phyloP scores from a whole-genome alignment of 2,888 invertebrate genomes.

The Noctua fimbriata region DNA sequence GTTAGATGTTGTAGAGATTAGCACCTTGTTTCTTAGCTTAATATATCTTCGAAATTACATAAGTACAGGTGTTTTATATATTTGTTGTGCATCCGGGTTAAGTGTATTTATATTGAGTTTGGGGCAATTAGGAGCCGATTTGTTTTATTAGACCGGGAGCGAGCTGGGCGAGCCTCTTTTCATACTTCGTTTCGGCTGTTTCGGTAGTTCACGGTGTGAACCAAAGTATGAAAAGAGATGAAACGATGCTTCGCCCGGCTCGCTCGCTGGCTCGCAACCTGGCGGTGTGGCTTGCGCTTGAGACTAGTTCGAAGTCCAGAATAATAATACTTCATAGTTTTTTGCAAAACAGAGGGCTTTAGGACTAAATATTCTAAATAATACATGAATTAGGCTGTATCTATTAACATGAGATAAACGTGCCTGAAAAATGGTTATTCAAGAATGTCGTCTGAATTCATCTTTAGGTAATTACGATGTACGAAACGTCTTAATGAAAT shows the following conservation, averaged over 20 bases:
- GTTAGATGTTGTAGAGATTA: background rate
- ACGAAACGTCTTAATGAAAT: conserved; percentile 15
- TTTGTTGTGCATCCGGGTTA: background rate
- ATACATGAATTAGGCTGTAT: background rate
- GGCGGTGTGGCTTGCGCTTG: too few species aligned
- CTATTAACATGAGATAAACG: background rate
- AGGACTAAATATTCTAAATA: background rate
- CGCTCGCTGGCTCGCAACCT: too few species aligned
- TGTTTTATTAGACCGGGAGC: background rate
- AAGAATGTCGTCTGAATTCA: background rate
- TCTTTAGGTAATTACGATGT: background rate
- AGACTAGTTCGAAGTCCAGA: background rate
- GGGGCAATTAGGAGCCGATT: background rate
- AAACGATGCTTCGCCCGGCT: too few species aligned
- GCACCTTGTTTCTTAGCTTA: background rate
- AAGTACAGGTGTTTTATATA: background rate
- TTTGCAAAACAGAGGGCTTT: background rate
- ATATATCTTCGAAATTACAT: background rate
- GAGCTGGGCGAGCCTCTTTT: too few species aligned
- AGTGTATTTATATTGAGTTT: background rate
- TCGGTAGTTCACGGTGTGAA: too few species aligned
- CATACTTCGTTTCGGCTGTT: too few species aligned
- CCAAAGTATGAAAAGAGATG: too few species aligned
- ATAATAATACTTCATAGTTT: too few species aligned
- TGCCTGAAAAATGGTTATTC: background rate